Conservation (phyloP, 2,113 vertebrate genomes). For the Mola mola region DNA sequence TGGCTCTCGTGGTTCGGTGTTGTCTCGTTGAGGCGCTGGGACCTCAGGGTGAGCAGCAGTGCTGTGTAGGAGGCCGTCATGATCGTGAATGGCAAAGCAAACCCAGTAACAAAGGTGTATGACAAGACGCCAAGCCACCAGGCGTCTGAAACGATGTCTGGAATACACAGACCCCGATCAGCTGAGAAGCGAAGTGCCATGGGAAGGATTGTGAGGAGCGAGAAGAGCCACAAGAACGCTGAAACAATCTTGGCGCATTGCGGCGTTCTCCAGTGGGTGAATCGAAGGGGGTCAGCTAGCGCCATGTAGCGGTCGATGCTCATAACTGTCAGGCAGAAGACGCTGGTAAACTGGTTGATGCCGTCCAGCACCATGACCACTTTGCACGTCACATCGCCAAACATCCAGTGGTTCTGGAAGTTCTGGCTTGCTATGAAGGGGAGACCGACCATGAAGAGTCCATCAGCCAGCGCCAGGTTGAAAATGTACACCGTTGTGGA, state of each 20-base stretch:
- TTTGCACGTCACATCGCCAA: slow-evolving; percentile 77
- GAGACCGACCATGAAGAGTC: slow-evolving; percentile 83
- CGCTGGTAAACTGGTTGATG: slow-evolving; percentile 85
- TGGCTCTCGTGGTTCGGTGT: slow-evolving; percentile 36
- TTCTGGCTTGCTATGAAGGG: slow-evolving; percentile 82
- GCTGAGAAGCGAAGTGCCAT: slow-evolving; percentile 80
- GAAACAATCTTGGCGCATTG: slow-evolving; percentile 73
- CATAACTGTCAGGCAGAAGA: slow-evolving; percentile 82
- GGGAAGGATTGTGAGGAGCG: slow-evolving; percentile 80
- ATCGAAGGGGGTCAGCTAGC: slow-evolving; percentile 71
- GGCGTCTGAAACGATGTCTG: slow-evolving; percentile 41
- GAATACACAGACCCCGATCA: slow-evolving; percentile 61
- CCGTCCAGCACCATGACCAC: slow-evolving; percentile 82
- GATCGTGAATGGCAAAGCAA: slow-evolving; percentile 74
- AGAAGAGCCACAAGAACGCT: slow-evolving; percentile 76
- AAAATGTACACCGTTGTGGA: slow-evolving; percentile 83
- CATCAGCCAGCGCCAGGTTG: slow-evolving; percentile 82
- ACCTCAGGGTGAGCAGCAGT: slow-evolving; percentile 70
- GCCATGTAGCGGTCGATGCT: slow-evolving; percentile 83
- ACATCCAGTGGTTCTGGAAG: slow-evolving; percentile 77
- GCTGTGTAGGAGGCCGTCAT: slow-evolving; percentile 74
- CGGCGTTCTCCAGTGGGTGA: slow-evolving; percentile 72
- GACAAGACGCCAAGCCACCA: slow-evolving; percentile 77
- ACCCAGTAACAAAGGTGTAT: slow-evolving; percentile 82
- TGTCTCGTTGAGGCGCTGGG: slow-evolving; percentile 7